Conservation (phyloP, 2,113 vertebrate genomes). For the Scatophagus argus region DNA sequence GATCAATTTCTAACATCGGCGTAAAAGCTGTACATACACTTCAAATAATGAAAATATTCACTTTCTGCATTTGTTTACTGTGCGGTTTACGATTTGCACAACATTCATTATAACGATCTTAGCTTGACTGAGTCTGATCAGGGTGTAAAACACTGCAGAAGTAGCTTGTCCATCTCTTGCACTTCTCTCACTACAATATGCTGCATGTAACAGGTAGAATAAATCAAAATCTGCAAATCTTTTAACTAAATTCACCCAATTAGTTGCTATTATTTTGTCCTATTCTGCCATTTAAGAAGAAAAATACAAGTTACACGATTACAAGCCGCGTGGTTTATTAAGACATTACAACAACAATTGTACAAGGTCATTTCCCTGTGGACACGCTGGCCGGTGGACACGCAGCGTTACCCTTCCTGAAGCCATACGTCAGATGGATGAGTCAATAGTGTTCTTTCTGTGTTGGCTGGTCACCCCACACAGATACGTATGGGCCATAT, state of each 20-base stretch:
- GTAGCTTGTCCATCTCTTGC: background rate
- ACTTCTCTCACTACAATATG: background rate
- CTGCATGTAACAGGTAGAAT: background rate
- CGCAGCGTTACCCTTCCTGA: constrained; percentile 5
- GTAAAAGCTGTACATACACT: background rate
- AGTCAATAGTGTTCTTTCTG: constrained; percentile 51
- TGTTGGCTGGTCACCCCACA: constrained; percentile 50
- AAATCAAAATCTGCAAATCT: background rate
- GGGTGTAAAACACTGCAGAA: no score
- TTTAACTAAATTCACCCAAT: background rate
- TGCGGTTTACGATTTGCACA: no score
- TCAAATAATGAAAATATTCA: background rate
- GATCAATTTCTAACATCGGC: background rate
- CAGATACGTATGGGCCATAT: constrained; percentile 66
- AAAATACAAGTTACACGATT: background rate
- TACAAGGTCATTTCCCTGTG: constrained; percentile 11
- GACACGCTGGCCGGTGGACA: background rate
- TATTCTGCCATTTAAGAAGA: background rate
- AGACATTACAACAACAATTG: constrained; percentile 23
- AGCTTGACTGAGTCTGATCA: no score
- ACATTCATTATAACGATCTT: no score
- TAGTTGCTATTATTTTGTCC: background rate
- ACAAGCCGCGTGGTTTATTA: background rate
- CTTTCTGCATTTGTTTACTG: background rate
- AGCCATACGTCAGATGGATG: constrained; percentile 49